Conservation (phyloP, 2,113 vertebrate species). For the Atlantisia rogersi region DNA sequence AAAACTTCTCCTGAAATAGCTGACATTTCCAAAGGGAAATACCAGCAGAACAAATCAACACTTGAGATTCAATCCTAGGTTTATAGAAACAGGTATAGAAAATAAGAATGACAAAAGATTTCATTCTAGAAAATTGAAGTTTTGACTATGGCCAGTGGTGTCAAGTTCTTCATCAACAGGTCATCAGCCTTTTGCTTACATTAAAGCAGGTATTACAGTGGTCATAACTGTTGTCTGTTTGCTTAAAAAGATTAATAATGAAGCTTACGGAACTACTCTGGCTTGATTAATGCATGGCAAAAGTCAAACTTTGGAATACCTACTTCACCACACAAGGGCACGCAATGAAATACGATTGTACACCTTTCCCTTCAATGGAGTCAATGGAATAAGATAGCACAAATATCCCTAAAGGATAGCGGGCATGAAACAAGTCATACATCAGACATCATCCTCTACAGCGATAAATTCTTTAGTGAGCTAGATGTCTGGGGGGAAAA, state of each 20-base stretch:
- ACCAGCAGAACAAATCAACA: neutral
- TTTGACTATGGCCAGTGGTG: neutral
- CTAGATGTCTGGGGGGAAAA: neutral
- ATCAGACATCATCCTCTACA: neutral
- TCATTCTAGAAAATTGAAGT: neutral
- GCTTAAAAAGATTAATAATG: neutral
- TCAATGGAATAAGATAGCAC: neutral
- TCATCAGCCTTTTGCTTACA: neutral
- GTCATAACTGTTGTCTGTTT: neutral
- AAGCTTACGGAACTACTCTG: neutral
- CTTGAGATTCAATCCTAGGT: neutral
- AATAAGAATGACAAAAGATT: neutral
- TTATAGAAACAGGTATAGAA: neutral
- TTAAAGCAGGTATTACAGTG: neutral
- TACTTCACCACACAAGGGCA: neutral
- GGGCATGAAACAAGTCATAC: neutral
- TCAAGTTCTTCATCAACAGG: neutral
- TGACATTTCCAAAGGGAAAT: neutral
- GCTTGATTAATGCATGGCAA: neutral
- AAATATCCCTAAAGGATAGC: neutral
- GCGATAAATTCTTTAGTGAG: neutral
- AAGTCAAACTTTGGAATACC: neutral
- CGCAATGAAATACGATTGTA: neutral
- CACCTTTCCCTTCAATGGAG: neutral
- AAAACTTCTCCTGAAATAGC: neutral